phyloP scores from a whole-genome alignment of 2,797 vertebrate genomes.

The Poecilia picta region DNA sequence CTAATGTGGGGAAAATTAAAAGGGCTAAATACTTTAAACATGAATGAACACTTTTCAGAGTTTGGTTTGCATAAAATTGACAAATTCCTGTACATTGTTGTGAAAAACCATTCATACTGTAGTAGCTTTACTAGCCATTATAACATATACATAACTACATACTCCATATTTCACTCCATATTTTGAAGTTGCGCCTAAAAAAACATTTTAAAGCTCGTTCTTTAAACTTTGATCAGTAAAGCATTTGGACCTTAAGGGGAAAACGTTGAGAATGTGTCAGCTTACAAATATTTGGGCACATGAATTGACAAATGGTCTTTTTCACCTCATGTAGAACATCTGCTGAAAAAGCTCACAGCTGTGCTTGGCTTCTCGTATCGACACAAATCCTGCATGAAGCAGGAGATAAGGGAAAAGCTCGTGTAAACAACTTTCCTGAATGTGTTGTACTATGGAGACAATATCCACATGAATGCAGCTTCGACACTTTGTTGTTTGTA shows the following conservation, averaged over 20 bases:
- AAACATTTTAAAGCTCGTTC: neutral
- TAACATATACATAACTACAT: neutral
- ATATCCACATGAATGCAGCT: neutral
- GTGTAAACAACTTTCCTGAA: neutral
- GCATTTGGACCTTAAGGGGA: neutral
- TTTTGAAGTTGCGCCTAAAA: neutral
- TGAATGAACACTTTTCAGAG: neutral
- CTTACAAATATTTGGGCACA: neutral
- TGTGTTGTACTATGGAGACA: neutral
- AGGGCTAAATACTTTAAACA: neutral
- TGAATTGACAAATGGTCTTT: neutral
- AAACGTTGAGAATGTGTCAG: neutral
- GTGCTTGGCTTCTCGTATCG: neutral
- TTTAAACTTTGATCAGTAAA: neutral
- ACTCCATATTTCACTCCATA: neutral
- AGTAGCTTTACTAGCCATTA: neutral
- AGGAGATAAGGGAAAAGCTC: neutral
- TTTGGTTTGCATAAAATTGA: neutral
- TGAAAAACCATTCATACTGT: neutral
- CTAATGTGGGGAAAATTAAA: neutral
- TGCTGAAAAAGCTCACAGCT: neutral
- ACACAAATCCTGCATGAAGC: neutral
- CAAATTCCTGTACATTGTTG: neutral
- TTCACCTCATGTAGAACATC: neutral
- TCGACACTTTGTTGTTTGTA: neutral